These are phyloP conservation scores for Pteruthius melanotis DNA, from an alignment of 2,113 vertebrate species.

Conservation along the genomic window DNA sequence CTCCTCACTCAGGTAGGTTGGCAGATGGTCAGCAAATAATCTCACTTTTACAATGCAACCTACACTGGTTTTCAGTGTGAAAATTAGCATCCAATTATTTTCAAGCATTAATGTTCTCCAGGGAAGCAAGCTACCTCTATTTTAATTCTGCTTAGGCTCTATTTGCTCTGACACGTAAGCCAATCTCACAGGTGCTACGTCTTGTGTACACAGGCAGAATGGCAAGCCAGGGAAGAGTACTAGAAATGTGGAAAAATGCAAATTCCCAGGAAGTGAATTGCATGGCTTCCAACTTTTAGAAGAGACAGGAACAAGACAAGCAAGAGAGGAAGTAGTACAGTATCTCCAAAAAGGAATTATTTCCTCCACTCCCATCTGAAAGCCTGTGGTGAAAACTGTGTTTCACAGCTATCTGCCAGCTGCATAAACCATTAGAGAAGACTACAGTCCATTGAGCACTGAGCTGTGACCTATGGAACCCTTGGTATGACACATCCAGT, in stretches of 20 bases:
- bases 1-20: constrained; percentile 38
- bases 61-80: not conserved
- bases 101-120: not conserved
- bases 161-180: not conserved
- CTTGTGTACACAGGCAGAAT: constrained; percentile 4
- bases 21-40: constrained; percentile 58
- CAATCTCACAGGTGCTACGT: not conserved
- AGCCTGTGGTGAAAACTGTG: not conserved
- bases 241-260: constrained; percentile 23
- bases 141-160: constrained; percentile 39
- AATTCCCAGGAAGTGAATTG: not conserved
- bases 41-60: constrained; percentile 41
- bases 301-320: not conserved
- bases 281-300: constrained; percentile 20
- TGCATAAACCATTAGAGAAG: not conserved
- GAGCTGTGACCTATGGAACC: not conserved
- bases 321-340: not conserved
- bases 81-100: constrained; percentile 51
- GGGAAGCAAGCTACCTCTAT: not conserved
- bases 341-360: not conserved
- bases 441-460: not conserved
- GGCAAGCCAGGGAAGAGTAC: constrained; percentile 37
- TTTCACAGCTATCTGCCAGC: not conserved
- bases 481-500: not conserved
- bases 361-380: not conserved